phyloP scores from a whole-genome alignment of 2,797 vertebrate genomes.

The Borostomias antarcticus region DNA sequence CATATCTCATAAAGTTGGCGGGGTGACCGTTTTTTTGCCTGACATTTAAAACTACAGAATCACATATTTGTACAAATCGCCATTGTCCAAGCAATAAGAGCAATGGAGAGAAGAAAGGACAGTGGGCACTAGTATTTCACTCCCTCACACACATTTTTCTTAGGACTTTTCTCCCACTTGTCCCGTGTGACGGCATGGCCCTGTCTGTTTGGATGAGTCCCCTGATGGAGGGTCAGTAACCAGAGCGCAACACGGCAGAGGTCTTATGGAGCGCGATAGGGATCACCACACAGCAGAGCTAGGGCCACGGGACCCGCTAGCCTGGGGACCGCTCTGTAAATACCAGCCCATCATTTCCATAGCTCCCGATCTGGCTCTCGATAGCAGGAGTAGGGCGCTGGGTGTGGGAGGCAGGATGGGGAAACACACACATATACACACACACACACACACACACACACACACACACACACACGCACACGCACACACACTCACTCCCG shows the following conservation, averaged over 20 bases:
- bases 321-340: conserved; percentile 29
- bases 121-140: no score
- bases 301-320: no score
- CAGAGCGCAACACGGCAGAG: neutral
- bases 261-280: conserved; percentile 37
- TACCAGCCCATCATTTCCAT: conserved; percentile 63
- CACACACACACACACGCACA: conserved; percentile 1
- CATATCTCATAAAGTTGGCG: neutral
- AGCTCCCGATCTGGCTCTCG: conserved; percentile 52
- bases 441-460: neutral
- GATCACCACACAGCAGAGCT: conserved; percentile 46
- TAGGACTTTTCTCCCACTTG: no score
- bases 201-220: neutral
- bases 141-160: no score
- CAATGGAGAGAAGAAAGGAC: no score
- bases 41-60: no score
- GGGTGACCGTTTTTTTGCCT: no score
- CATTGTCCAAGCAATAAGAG: no score
- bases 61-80: no score
- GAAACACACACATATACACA: neutral
- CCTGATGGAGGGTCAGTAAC: neutral
- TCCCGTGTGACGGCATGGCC: no score
- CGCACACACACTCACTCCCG: no score
- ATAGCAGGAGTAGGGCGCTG: conserved; percentile 43
- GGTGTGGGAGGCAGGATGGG: conserved; percentile 38